Percentiles rank a stretch among this genome's conserved stretches.
These are phyloP conservation scores for Mylabris sibirica DNA, from an alignment of 2,888 invertebrate genomes.

Conservation along the genomic window DNA sequence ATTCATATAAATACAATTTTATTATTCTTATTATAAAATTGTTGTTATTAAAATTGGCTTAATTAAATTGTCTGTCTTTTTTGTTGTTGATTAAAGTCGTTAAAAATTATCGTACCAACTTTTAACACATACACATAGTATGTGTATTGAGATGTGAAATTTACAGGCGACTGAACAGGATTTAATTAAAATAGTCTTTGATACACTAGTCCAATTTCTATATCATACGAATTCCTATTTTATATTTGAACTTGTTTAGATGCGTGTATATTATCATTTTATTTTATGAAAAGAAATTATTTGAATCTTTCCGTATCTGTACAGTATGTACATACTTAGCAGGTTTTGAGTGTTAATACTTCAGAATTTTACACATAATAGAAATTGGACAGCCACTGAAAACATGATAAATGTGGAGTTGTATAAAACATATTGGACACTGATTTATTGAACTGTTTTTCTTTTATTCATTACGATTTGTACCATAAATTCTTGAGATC, in stretches of 20 bases:
- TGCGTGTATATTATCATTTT: background rate
- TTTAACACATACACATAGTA: background rate
- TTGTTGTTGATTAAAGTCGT: background rate
- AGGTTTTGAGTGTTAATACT: background rate
- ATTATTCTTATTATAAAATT: background rate
- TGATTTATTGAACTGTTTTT: slow-evolving; percentile 4
- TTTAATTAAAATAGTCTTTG: slow-evolving; percentile 8
- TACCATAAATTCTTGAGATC: background rate
- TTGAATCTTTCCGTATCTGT: background rate
- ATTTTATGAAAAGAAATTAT: background rate
- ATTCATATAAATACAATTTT: too few relatives aligned
- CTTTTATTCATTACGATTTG: background rate
- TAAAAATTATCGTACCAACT: background rate
- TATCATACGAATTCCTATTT: background rate
- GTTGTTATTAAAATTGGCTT: background rate
- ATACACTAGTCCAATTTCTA: slow-evolving; percentile 2
- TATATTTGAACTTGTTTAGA: background rate
- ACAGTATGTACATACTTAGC: background rate
- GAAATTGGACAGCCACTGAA: slow-evolving; percentile 8
- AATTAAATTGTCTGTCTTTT: background rate
- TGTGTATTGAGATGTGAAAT: slow-evolving; percentile 4
- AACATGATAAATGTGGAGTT: background rate
- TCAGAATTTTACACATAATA: slow-evolving; percentile 9
- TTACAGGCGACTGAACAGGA: slow-evolving; percentile 1
- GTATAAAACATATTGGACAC: slow-evolving; percentile 3